Evolutionary conservation across 2,797 vertebrate species (phyloP), one percentile per base, ranked within the genome.

Genomic region (Distichodus sexfasciatus): DNA sequence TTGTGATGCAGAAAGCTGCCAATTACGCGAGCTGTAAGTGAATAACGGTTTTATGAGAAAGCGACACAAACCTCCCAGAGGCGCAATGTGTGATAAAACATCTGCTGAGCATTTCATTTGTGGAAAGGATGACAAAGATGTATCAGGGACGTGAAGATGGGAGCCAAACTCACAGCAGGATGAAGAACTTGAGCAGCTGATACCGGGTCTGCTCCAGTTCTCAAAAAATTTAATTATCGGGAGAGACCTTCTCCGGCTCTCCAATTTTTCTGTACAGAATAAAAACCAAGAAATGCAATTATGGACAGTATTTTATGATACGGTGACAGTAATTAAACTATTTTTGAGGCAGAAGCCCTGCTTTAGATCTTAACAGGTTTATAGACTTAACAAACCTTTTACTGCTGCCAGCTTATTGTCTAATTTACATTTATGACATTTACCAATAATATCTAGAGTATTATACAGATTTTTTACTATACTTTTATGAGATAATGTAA

Each of bases 131-230:
- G 43, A 48, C 24, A 44, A 48, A 51, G 58, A 53, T n/a, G 3
- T 8, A 5, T 19, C 33, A 47, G n/a, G 28, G 40, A 68, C 6
- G 1, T 1, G 9, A 3, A 50, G 21, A 21, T 17, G 17, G 33
- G 12, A 46, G 36, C 24, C 43, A 54, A 41, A 92, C 95, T 93
- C 87, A 97, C 96, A 97, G 92, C 81, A 96, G 85, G 0, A 96
- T 94, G 89, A 97, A 94, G 89, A 97, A 87, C 86, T 94, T 96
- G 74, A 98, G 91, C 76, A 98, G 91, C 83, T 91, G 90, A 81
- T 94, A 95, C 83, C 97, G 94, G 1, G 94, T 92, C 70, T 93
- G 93, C 76, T 91, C 90, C 81, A 94, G 83, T 80, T 94, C n/a
- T n/a, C 93, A 29, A 87, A 82, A 68, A 85, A 86, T 43, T 91